phyloP scores from a whole-genome alignment of 2,797 vertebrate genomes.

The Chaunax sp. region DNA sequence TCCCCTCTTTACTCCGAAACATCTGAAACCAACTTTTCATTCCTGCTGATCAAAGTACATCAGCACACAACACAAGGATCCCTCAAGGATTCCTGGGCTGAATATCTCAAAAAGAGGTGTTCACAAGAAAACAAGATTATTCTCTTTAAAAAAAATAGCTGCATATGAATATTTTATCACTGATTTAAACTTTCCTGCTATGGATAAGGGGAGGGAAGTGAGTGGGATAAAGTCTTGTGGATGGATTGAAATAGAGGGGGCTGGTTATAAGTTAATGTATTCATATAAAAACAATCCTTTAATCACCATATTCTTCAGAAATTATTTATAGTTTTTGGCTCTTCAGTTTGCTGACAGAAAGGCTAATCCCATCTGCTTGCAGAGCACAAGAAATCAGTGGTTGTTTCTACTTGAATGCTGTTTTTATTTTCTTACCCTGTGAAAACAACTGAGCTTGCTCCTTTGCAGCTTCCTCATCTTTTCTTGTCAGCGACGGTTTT shows the following conservation, averaged over 20 bases:
- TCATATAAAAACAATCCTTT: constrained; percentile 78
- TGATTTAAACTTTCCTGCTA: constrained; percentile 77
- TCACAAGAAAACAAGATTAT: constrained; percentile 81
- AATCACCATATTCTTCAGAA: constrained; percentile 74
- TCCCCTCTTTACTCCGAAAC: constrained; percentile 60
- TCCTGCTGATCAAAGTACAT: constrained; percentile 82
- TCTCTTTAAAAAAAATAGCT: constrained; percentile 81
- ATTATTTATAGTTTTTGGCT: constrained; percentile 75
- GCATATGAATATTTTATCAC: constrained; percentile 84
- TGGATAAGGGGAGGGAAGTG: constrained; percentile 63
- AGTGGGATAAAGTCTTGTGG: constrained; percentile 61
- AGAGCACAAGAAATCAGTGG: constrained; percentile 64
- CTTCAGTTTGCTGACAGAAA: constrained; percentile 72
- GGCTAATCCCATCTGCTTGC: constrained; percentile 71
- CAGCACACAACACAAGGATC: constrained; percentile 69
- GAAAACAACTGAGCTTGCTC: constrained; percentile 52
- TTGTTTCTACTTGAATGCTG: constrained; percentile 51
- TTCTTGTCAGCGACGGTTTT: constrained; percentile 39
- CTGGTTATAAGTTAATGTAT: constrained; percentile 69
- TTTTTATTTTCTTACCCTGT: constrained; percentile 58
- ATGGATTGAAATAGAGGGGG: constrained; percentile 35
- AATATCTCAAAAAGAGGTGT: constrained; percentile 79
- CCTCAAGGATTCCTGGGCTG: constrained; percentile 74
- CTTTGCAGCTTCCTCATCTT: constrained; percentile 40
- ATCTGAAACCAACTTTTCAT: constrained; percentile 77